A percentile compares a stretch with the other conserved stretches of the same genome.
Conservation (phyloP, 2,113 vertebrate genomes). For the Boulengerochromis microlepis region DNA sequence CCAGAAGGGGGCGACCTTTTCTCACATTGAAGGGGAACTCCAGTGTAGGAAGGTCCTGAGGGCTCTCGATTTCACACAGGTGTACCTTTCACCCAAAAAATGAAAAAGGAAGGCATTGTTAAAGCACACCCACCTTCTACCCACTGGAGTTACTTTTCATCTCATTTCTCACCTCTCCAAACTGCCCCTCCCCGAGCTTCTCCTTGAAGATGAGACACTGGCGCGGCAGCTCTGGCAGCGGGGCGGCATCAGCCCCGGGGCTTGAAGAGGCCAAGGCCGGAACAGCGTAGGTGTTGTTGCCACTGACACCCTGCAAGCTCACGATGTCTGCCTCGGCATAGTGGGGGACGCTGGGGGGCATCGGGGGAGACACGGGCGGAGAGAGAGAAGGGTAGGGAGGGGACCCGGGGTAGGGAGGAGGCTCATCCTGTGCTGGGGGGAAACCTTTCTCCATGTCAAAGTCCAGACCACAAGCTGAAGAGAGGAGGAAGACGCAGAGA, state of each 20-base stretch:
- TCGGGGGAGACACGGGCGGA: slow-evolving; percentile 65
- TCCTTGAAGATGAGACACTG: slow-evolving; percentile 86
- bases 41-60: slow-evolving; percentile 80
- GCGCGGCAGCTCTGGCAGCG: slow-evolving; percentile 83
- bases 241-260: slow-evolving; percentile 72
- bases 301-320: slow-evolving; percentile 86
- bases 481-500: not conserved
- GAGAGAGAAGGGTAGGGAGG: slow-evolving; percentile 70
- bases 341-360: slow-evolving; percentile 83
- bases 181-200: slow-evolving; percentile 92
- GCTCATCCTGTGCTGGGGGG: slow-evolving; percentile 60
- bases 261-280: slow-evolving; percentile 75
- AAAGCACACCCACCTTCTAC: not conserved
- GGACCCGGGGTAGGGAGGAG: slow-evolving; percentile 73
- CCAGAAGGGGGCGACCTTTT: slow-evolving; percentile 85
- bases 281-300: slow-evolving; percentile 89
- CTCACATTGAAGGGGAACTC: slow-evolving; percentile 83
- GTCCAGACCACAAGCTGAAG: slow-evolving; percentile 76
- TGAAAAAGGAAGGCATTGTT: not conserved
- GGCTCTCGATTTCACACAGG: slow-evolving; percentile 86
- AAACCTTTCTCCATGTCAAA: slow-evolving; percentile 74
- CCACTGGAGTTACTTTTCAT: not conserved
- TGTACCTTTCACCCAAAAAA: slow-evolving; percentile 74
- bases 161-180: slow-evolving; percentile 80
- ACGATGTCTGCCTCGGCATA: slow-evolving; percentile 92